Conservation (phyloP, 2,113 vertebrate species). For the Anhinga rufa region DNA sequence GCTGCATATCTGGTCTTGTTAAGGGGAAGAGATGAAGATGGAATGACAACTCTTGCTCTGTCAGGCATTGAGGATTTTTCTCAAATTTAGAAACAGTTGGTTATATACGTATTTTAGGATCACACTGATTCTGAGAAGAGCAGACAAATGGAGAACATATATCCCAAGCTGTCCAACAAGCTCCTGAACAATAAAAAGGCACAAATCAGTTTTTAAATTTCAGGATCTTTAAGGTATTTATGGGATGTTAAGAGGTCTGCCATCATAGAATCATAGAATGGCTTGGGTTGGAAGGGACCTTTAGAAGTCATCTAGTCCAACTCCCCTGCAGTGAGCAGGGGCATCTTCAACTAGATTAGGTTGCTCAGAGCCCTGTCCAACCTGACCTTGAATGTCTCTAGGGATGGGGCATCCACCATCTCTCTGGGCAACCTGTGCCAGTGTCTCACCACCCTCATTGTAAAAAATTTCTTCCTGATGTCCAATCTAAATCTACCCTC, state of each 20-base stretch:
- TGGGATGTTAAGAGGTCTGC: not conserved
- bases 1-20: not conserved
- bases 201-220: not conserved
- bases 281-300: not conserved
- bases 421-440: not conserved
- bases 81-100: not conserved
- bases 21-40: not conserved
- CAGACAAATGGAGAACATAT: not conserved
- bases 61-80: not conserved
- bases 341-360: not conserved
- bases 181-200: not conserved
- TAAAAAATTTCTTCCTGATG: not conserved
- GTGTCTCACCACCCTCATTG: rapidly evolving
- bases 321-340: not conserved
- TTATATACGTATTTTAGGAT: not conserved
- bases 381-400: not conserved
- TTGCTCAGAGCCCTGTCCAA: not conserved
- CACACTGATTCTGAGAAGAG: not conserved
- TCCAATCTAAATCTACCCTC: not conserved
- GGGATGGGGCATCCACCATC: not conserved
- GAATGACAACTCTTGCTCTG: not conserved
- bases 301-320: not conserved
- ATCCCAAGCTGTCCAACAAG: not conserved
- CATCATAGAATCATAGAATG: not conserved
- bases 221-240: not conserved